Conservation (phyloP, 2,888 invertebrate species). For the Lycaena phlaeas region DNA sequence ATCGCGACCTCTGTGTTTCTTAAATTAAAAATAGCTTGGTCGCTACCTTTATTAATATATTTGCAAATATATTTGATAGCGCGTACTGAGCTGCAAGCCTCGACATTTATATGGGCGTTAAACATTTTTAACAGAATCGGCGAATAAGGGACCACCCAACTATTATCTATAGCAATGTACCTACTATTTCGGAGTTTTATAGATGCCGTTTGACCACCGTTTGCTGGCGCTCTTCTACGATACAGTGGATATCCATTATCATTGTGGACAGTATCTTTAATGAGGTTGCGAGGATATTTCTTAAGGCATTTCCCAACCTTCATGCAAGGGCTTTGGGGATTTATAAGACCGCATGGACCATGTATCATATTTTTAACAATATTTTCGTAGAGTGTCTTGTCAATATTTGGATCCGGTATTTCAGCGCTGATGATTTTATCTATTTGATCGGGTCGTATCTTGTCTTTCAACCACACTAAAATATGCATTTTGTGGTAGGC, state of each 20-base stretch:
- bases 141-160: slow-evolving; percentile 20
- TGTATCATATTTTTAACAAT: no score
- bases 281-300: no score
- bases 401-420: slow-evolving; percentile 12
- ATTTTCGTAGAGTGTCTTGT: slow-evolving; percentile 15
- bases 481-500: slow-evolving; percentile 14
- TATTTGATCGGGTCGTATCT: slow-evolving; percentile 14
- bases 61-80: slow-evolving; percentile 22
- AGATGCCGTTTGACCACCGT: slow-evolving; percentile 2
- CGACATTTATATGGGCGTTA: slow-evolving; percentile 20
- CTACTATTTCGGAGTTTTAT: not conserved
- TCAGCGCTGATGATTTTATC: slow-evolving; percentile 16
- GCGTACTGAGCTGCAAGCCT: slow-evolving; percentile 17
- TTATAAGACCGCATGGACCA: slow-evolving; percentile 24
- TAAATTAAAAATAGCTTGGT: slow-evolving; percentile 18
- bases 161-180: slow-evolving; percentile 8
- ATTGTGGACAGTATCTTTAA: not conserved
- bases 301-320: slow-evolving; percentile 21
- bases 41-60: slow-evolving; percentile 22
- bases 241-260: slow-evolving; percentile 5
- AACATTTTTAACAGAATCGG: slow-evolving; percentile 18
- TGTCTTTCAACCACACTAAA: slow-evolving; percentile 13
- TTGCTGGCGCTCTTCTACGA: slow-evolving; percentile 3
- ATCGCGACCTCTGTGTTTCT: slow-evolving; percentile 12
- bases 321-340: slow-evolving; percentile 22